phyloP scores from a whole-genome alignment of 2,888 invertebrate species.

The Spodoptera picta region DNA sequence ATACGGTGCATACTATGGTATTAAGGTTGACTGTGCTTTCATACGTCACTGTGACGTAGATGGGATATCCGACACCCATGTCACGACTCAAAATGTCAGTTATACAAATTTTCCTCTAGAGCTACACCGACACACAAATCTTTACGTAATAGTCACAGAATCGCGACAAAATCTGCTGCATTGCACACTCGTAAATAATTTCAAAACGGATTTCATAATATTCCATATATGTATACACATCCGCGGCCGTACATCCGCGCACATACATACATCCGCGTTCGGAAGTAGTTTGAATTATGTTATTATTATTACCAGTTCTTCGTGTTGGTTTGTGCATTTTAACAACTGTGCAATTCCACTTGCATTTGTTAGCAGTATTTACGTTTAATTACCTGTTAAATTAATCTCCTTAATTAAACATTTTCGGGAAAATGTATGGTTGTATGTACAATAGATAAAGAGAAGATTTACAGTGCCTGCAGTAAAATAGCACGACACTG shows the following conservation, averaged over 20 bases:
- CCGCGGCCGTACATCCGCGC: conserved; percentile 8
- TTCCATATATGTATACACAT: conserved; percentile 8
- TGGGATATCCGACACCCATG: too few species aligned
- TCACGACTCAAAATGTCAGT: not conserved
- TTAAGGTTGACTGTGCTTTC: too few species aligned
- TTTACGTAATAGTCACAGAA: conserved; percentile 14
- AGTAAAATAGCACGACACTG: conserved; percentile 1
- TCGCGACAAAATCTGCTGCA: conserved; percentile 13
- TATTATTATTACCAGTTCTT: conserved; percentile 24
- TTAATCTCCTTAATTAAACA: not conserved
- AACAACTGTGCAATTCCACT: conserved; percentile 5
- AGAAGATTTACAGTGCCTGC: not conserved
- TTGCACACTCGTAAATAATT: conserved; percentile 25
- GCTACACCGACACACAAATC: conserved; percentile 8
- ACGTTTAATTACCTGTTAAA: conserved; percentile 7
- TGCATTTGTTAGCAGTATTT: not conserved
- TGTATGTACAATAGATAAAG: not conserved
- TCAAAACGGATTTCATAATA: conserved; percentile 18
- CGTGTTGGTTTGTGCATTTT: conserved; percentile 9
- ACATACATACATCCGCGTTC: conserved; percentile 5
- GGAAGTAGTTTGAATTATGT: conserved; percentile 20
- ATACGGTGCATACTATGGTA: too few species aligned
- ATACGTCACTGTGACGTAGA: too few species aligned
- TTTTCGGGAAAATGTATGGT: conserved; percentile 5
- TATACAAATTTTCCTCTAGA: conserved; percentile 3